Percentiles rank a stretch among this genome's conserved stretches.
These are phyloP conservation scores for Brachionus plicatilis DNA, from an alignment of 1,140 invertebrate genomes.

Conservation along the genomic window DNA sequence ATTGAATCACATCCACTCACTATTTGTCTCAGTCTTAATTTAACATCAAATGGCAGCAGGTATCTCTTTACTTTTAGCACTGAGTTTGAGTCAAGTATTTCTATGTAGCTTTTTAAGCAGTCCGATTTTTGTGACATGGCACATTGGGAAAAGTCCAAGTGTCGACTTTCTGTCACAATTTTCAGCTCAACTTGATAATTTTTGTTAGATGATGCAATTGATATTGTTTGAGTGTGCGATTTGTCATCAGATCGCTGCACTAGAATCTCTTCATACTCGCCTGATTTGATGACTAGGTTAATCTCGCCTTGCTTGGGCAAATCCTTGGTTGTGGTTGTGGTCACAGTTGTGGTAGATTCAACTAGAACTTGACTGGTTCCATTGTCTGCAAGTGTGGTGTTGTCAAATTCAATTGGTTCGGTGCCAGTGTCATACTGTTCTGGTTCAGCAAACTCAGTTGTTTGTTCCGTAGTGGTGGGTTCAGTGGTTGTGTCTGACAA, in stretches of 20 bases:
- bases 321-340: background rate
- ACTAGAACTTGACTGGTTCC: background rate
- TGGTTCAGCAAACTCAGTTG: background rate
- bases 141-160: constrained; percentile 19
- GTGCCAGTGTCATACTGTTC: background rate
- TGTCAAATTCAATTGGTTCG: background rate
- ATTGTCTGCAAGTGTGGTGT: background rate
- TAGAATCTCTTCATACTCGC: background rate
- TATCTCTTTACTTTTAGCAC: background rate
- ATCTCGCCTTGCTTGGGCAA: background rate
- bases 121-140: background rate
- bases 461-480: background rate
- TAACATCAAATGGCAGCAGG: background rate
- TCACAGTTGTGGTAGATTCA: background rate
- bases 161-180: background rate
- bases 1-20: background rate
- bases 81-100: background rate
- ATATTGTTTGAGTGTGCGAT: background rate
- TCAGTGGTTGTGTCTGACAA: background rate
- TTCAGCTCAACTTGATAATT: background rate
- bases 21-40: background rate
- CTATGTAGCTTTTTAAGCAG: background rate
- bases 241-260: background rate
- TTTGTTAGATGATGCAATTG: background rate
- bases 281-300: background rate